These are phyloP conservation scores for Nothocercus nigrocapillus DNA, from an alignment of 2,113 vertebrate species.

Conservation along the genomic window DNA sequence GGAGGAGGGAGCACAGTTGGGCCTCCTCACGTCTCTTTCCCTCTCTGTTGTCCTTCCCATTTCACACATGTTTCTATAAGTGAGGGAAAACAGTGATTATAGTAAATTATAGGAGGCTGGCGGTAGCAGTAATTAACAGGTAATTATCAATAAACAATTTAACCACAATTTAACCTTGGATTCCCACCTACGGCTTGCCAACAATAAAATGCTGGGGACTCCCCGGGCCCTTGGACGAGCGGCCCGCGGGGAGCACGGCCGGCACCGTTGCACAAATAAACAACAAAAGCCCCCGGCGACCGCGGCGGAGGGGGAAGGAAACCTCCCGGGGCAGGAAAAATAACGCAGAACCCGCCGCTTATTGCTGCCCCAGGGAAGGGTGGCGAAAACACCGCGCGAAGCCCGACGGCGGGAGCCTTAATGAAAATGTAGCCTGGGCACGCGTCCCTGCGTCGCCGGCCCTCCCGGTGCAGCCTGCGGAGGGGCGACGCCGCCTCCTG, in stretches of 20 bases:
- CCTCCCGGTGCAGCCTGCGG: background rate
- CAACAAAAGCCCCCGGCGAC: slow-evolving; percentile 71
- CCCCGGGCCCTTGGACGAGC: slow-evolving; percentile 80
- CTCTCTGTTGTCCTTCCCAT: slow-evolving; percentile 27
- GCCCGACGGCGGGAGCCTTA: fast-evolving
- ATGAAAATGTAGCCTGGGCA: background rate
- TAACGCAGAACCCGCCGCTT: slow-evolving; percentile 59
- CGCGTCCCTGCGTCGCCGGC: fast-evolving
- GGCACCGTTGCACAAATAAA: slow-evolving; percentile 81
- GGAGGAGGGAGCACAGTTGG: background rate
- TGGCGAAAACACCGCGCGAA: slow-evolving; percentile 4
- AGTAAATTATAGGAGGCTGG: slow-evolving; percentile 76
- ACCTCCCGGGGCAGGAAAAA: slow-evolving; percentile 70
- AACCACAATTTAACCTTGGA: slow-evolving; percentile 75
- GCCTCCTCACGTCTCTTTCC: background rate
- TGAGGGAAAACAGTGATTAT: slow-evolving; percentile 49
- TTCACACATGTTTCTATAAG: slow-evolving; percentile 44
- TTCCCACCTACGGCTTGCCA: slow-evolving; percentile 79
- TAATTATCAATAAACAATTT: slow-evolving; percentile 85
- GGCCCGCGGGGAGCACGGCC: slow-evolving; percentile 74
- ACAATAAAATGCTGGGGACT: slow-evolving; percentile 78
- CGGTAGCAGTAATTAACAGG: slow-evolving; percentile 78
- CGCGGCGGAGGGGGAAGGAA: slow-evolving; percentile 58
- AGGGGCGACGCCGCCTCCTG: fast-evolving
- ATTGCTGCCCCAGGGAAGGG: slow-evolving; percentile 4